Conservation (phyloP, 2,797 vertebrate species). For the Rhynchonycteris naso region DNA sequence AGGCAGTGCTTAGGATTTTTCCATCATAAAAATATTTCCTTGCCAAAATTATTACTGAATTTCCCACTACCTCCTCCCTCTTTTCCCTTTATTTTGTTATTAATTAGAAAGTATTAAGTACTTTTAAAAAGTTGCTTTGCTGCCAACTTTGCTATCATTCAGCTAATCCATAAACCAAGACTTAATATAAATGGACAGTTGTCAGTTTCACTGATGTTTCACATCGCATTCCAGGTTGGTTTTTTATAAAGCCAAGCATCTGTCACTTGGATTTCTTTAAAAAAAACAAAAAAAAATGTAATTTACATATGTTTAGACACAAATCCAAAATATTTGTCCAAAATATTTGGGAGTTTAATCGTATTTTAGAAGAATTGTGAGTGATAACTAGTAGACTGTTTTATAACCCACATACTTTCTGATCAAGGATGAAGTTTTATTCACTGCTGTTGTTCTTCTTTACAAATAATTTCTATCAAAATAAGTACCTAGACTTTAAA, state of each 20-base stretch:
- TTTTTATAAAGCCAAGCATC: not conserved
- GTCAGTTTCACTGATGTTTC: not conserved
- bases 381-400: not conserved
- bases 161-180: conserved; percentile 16
- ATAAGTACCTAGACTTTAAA: not conserved
- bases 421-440: not conserved
- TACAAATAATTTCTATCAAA: conserved; percentile 19
- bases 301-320: not conserved
- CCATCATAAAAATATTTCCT: not conserved
- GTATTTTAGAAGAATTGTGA: conserved; percentile 2
- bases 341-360: conserved; percentile 16
- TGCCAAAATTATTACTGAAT: not conserved
- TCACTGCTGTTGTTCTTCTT: not conserved
- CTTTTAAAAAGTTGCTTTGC: not conserved
- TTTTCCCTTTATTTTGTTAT: not conserved
- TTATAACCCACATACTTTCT: not conserved
- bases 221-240: not conserved
- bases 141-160: not conserved
- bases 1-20: conserved; percentile 11
- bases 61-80: not conserved
- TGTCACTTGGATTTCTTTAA: not conserved
- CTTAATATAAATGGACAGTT: not conserved
- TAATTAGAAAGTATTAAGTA: not conserved
- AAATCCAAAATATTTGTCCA: conserved; percentile 13
- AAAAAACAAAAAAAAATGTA: not conserved